Evolutionary conservation across 2,113 vertebrate species (phyloP).

Genomic region (Riparia riparia): DNA sequence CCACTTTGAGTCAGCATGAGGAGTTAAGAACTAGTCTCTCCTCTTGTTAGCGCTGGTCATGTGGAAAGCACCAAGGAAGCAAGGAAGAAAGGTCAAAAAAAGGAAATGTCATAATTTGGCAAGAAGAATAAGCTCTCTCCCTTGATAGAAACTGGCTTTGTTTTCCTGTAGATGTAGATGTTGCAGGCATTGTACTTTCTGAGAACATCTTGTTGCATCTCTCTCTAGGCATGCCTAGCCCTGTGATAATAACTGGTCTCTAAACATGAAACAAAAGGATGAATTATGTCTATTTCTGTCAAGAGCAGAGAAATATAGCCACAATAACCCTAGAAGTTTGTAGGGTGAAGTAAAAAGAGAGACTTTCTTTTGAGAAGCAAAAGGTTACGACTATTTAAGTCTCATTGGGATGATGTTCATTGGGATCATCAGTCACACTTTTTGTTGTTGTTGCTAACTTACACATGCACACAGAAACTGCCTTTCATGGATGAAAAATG

Average conservation of each 20-base stretch:
- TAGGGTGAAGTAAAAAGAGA: neutral
- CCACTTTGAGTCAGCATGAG: neutral
- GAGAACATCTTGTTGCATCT: neutral
- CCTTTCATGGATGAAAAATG: conserved; percentile 62
- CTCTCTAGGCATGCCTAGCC: neutral
- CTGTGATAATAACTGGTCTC: neutral
- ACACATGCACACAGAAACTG: conserved; percentile 36
- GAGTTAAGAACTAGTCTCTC: neutral
- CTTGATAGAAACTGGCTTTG: neutral
- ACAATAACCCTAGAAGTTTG: neutral
- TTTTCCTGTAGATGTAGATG: neutral
- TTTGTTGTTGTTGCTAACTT: conserved; percentile 38
- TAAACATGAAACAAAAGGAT: neutral
- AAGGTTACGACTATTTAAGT: neutral
- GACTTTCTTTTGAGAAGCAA: conserved; percentile 13
- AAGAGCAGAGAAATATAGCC: neutral
- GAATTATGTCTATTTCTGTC: neutral
- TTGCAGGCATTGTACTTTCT: neutral
- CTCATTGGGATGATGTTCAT: neutral
- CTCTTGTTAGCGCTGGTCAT: neutral
- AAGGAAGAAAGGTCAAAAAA: neutral
- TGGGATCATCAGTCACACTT: conserved; percentile 24
- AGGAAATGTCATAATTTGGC: neutral
- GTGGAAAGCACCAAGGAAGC: neutral
- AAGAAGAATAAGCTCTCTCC: neutral